phyloP scores from a whole-genome alignment of 2,888 invertebrate genomes.

The Prenolepis imparis region DNA sequence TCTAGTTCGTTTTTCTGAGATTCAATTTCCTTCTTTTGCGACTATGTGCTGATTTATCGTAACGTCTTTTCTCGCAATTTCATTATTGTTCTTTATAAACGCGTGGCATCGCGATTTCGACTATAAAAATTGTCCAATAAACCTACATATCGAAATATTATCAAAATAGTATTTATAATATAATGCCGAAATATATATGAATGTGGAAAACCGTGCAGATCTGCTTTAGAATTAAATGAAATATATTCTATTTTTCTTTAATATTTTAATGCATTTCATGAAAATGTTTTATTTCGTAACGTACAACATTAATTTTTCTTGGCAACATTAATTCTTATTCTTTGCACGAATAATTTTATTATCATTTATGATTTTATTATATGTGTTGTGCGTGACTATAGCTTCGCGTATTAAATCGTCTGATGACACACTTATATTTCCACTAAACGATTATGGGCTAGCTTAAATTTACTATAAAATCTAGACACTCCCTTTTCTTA shows the following conservation, averaged over 20 bases:
- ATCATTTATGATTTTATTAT: too few relatives aligned
- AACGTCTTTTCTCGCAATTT: not conserved
- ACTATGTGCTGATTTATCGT: slow-evolving; percentile 6
- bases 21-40: slow-evolving; percentile 17
- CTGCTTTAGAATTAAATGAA: not conserved
- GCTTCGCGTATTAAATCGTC: not conserved
- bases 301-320: not conserved
- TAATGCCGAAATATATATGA: not conserved
- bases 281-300: not conserved
- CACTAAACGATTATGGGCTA: not conserved
- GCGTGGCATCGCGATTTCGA: not conserved
- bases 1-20: slow-evolving; percentile 25
- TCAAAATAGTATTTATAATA: slow-evolving; percentile 14
- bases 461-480: not conserved
- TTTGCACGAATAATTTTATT: not conserved
- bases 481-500: not conserved
- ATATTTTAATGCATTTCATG: not conserved
- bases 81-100: slow-evolving; percentile 20
- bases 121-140: not conserved
- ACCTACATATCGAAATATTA: not conserved
- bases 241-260: not conserved
- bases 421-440: not conserved
- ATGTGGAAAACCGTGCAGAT: not conserved
- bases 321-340: not conserved
- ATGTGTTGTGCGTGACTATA: not conserved